Percentiles rank a stretch among this genome's conserved stretches.
phyloP scores from a whole-genome alignment of 2,113 vertebrate genomes.

The Phalacrocorax pelagicus region DNA sequence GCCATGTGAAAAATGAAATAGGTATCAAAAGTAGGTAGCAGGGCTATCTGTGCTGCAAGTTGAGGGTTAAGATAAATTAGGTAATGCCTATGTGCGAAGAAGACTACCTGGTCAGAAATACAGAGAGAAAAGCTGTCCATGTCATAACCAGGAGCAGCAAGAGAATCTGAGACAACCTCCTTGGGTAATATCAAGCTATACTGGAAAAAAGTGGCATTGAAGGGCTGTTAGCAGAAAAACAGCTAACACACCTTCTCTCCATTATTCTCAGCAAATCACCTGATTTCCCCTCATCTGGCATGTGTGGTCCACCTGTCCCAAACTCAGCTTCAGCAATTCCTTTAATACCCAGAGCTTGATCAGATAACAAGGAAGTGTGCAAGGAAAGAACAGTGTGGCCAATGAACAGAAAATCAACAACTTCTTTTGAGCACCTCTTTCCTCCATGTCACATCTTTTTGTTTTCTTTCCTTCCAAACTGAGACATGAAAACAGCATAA shows the following conservation, averaged over 20 bases:
- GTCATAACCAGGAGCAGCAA: not conserved
- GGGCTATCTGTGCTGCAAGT: not conserved
- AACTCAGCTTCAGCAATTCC: not conserved
- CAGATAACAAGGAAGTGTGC: not conserved
- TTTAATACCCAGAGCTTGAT: not conserved
- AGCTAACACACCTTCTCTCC: not conserved
- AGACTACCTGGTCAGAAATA: not conserved
- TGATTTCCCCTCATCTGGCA: not conserved
- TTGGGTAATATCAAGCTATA: not conserved
- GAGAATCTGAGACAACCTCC: not conserved
- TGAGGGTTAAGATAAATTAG: not conserved
- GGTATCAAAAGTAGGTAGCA: not conserved
- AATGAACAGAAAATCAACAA: not conserved
- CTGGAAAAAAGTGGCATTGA: not conserved
- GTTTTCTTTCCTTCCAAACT: not conserved
- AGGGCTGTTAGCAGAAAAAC: not conserved
- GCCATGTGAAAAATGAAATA: not conserved
- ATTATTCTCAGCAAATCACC: not conserved
- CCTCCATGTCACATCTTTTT: not conserved
- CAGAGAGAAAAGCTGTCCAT: not conserved
- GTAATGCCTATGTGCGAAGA: not conserved
- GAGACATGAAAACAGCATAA: not conserved
- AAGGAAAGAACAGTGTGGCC: not conserved
- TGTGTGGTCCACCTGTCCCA: not conserved
- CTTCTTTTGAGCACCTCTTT: not conserved